Evolutionary conservation across 2,797 vertebrate species (phyloP).

Genomic region (Sarcophilus harrisii): DNA sequence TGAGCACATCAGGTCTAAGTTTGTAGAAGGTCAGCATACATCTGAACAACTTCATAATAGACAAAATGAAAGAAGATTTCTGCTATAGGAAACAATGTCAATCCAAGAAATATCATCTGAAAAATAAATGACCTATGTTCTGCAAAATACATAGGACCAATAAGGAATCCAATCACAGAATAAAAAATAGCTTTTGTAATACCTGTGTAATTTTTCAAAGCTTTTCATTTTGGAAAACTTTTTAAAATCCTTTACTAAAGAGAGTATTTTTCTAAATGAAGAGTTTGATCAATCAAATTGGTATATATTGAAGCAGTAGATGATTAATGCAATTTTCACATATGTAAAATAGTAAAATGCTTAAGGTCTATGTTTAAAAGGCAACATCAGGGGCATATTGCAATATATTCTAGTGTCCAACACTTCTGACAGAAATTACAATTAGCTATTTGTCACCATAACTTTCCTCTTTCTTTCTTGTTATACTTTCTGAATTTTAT

Average conservation of each 20-base stretch:
- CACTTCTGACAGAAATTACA: conserved; percentile 47
- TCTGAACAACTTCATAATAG: conserved; percentile 33
- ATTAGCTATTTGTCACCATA: conserved; percentile 32
- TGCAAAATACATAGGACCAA: conserved; percentile 20
- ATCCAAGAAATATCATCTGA: conserved; percentile 1
- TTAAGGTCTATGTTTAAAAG: conserved; percentile 36
- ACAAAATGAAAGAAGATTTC: conserved; percentile 5
- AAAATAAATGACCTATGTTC: conserved; percentile 68
- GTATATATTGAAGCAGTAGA: conserved; percentile 46
- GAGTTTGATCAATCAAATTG: conserved; percentile 67
- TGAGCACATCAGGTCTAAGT: neutral
- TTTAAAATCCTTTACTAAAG: conserved; percentile 43
- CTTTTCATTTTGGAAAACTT: conserved; percentile 44
- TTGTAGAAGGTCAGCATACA: conserved; percentile 55
- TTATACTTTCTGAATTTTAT: conserved; percentile 54
- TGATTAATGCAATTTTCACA: conserved; percentile 15
- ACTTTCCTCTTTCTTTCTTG: conserved; percentile 41
- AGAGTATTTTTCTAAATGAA: conserved; percentile 45
- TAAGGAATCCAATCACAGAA: conserved; percentile 4
- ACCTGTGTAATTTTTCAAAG: neutral
- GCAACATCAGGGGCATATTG: conserved; percentile 50
- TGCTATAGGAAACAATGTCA: conserved; percentile 50
- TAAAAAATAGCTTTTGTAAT: conserved; percentile 56
- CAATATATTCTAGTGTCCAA: neutral
- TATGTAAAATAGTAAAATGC: conserved; percentile 41